Conservation (phyloP, 2,797 vertebrate genomes). For the Lepilemur ruficaudatus region DNA sequence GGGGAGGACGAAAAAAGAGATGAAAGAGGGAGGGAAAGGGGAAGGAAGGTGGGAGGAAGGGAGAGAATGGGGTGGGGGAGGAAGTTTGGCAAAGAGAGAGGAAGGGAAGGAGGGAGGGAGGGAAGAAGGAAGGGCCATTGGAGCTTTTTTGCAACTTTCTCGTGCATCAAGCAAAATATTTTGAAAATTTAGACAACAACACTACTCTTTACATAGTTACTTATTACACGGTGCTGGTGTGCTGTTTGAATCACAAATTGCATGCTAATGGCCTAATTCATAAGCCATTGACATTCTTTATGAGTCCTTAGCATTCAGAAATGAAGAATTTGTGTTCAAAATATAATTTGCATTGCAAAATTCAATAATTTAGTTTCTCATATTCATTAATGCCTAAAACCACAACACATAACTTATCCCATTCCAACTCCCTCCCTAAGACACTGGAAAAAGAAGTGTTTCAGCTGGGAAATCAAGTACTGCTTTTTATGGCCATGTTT, state of each 20-base stretch:
- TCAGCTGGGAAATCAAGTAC: conserved; percentile 74
- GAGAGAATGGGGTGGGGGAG: not conserved
- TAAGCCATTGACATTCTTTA: conserved; percentile 89
- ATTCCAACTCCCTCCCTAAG: conserved; percentile 80
- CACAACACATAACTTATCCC: conserved; percentile 87
- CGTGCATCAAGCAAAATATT: conserved; percentile 75
- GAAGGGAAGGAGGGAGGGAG: fast-evolving
- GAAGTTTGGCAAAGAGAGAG: too few relatives aligned
- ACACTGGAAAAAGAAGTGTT: conserved; percentile 79
- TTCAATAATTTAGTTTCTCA: conserved; percentile 87
- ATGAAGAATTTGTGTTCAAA: conserved; percentile 88
- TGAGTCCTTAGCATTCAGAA: conserved; percentile 87
- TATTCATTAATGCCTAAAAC: conserved; percentile 87
- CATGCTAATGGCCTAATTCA: conserved; percentile 89
- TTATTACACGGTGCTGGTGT: conserved; percentile 79
- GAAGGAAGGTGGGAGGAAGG: fast-evolving
- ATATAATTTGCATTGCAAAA: conserved; percentile 90
- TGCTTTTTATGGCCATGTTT: conserved; percentile 67
- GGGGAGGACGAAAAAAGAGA: not conserved
- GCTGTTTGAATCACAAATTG: conserved; percentile 86
- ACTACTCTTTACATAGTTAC: conserved; percentile 80
- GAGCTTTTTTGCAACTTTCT: conserved; percentile 72
- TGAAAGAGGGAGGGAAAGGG: fast-evolving
- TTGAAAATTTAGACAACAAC: conserved; percentile 74
- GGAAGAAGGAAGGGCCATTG: not conserved